These are phyloP conservation scores for Copsychus sechellarum DNA, from an alignment of 2,113 vertebrate species.

Conservation along the genomic window DNA sequence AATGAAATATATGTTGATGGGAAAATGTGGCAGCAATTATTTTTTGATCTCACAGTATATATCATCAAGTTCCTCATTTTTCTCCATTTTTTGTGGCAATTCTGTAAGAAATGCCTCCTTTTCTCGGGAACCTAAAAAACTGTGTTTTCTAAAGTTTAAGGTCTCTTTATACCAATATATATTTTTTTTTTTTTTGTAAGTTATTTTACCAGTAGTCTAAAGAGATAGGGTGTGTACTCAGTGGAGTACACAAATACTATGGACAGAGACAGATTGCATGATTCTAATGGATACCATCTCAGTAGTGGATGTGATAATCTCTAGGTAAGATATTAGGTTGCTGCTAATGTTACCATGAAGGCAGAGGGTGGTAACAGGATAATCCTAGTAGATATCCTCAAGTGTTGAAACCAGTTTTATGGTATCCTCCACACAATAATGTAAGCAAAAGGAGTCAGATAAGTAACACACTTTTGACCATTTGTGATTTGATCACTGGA, in stretches of 20 bases:
- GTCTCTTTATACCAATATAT: background rate
- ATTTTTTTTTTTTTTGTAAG: background rate
- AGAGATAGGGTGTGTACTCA: background rate
- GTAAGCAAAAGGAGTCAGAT: background rate
- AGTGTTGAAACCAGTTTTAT: conserved; percentile 50
- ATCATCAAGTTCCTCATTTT: background rate
- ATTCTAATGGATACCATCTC: background rate
- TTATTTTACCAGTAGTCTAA: background rate
- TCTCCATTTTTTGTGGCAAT: background rate
- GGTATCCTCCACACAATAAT: background rate
- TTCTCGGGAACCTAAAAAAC: background rate
- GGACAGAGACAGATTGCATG: background rate
- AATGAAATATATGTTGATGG: background rate
- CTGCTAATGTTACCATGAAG: conserved; percentile 31
- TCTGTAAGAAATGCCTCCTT: background rate
- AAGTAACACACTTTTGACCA: conserved; percentile 12
- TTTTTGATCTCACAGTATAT: background rate
- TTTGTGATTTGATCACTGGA: background rate
- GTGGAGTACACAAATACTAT: background rate
- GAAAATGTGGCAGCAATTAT: background rate
- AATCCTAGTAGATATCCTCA: conserved; percentile 27
- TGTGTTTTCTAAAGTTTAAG: background rate
- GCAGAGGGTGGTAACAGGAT: conserved; percentile 29
- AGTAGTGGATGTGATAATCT: background rate
- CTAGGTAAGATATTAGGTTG: conserved; percentile 25